Evolutionary conservation across 2,888 invertebrate genomes (phyloP), one percentile per base, ranked within the genome.

Genomic region (Panopea generosa): DNA sequence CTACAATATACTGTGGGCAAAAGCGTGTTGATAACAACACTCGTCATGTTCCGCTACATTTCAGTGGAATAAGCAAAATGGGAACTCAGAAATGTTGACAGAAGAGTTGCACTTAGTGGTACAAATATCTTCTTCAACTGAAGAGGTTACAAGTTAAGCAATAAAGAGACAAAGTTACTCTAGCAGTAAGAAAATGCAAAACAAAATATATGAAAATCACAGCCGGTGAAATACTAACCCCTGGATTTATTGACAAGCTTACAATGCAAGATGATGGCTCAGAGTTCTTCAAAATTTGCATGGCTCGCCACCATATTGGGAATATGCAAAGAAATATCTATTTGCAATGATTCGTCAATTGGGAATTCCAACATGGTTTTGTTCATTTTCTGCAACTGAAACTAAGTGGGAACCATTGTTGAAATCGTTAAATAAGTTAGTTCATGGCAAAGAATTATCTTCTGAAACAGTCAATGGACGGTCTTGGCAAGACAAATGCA

Each of bases 401-500:
- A 70, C 70, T 11, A 75, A 70, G 50, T 75, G 67, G 71, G n/a
- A 1, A 0, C 61, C 66, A 14, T 38, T 71, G 20, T 22, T 76
- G 18, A 27, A 33, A 16, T 56, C 57, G 9, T 20, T 69, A 14
- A n/a, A 33, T 18, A 72, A 70, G 18, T 49, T 77, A 27, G 56
- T 66, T 4, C 16, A 69, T 45, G 45, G 57, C 1, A 60, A 63
- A 33, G 57, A 82, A 6, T 2, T 52, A 66, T 18, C 67, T 14
- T 45, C 49, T 22, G 65, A 66, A 11, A 65, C 75, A 14, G 26
- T 72, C 1, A 29, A 65, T 11, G 22, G 40, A 6, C 16, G 82
- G 20, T 45, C 66, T n/a, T 84, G 83, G 78, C 24, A 75, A 40
- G 73, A 78, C 1, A 83, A 84, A 60, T 68, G 79, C 60, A 6